Base-by-base conservation (phyloP, 1,140 invertebrate genomes). In the Hylaeus volcanicus region DNA sequence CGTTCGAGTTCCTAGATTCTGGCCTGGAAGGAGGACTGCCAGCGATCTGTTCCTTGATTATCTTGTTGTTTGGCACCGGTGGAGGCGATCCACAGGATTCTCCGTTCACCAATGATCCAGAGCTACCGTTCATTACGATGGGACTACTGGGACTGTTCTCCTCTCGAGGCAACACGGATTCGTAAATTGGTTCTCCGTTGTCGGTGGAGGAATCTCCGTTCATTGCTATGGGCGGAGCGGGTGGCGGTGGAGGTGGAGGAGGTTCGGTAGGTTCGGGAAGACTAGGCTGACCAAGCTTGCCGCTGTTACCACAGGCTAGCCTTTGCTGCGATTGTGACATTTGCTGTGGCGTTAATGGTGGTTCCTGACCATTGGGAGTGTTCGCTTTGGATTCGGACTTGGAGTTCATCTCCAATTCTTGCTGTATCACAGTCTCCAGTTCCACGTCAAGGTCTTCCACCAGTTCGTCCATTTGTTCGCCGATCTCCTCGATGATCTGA, bases 401-500 rank as follows among this genome's bases (percentile, higher is more conserved):
- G 14, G 88, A 89, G 66, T 91, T 93, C 87, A 89, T 84, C 63
- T 92, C 91, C 66, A 92, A 74, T 74, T 95, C 95, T 87, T 95
- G 93, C 79, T 96, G 95, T 51, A 96, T 94, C 0, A 95, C 95
- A 9, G 93, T 94, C 88, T 96, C 95, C 74, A 96, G 83, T 86
- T 96, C 96, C 1, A 95, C 95, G 90, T 97, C 96, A 37, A 97
- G 92, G 91, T 97, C 97, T 85, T 96, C 95, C 15, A 97, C 96
- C 1, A 98, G 92, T 81, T 96, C 94, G 87, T 97, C 95, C 96
- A 98, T 98, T 88, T 96, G 95, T 86, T 96, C 95, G 5, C 96
- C 96, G 66, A 98, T 97, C 90, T 97, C 96, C n/a, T 97, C 96
- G 15, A 98, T 96, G 9, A 97, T 95, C 74, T 95, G 94, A 82